Conservation (phyloP, 2,113 vertebrate genomes). For the Tapirus terrestris region DNA sequence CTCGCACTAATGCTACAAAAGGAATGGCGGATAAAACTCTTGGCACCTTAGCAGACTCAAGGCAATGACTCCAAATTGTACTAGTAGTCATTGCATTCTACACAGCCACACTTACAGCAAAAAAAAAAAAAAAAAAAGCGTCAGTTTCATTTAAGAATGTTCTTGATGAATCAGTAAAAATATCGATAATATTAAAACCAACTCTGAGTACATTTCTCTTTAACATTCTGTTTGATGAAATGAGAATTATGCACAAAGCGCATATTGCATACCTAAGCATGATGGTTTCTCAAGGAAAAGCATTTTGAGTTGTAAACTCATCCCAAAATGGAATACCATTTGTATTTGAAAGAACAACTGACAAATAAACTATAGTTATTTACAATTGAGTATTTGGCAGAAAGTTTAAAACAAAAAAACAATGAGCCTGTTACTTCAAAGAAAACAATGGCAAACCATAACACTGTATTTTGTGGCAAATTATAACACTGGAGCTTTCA, state of each 20-base stretch:
- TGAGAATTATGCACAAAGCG: not conserved
- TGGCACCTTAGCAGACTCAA: not conserved
- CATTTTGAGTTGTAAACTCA: not conserved
- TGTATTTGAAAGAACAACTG: not conserved
- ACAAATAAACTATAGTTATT: not conserved
- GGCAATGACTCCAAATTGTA: not conserved
- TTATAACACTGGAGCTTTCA: not conserved
- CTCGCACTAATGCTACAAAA: not conserved
- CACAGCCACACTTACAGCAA: not conserved
- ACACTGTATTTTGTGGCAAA: not conserved
- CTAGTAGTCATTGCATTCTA: not conserved
- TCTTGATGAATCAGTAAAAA: not conserved
- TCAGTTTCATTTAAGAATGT: not conserved
- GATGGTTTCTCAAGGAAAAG: not conserved
- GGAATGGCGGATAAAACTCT: not conserved
- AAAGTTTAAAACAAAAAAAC: not conserved
- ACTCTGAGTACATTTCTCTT: not conserved
- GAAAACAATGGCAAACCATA: not conserved
- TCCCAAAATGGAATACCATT: not conserved
- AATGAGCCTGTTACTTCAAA: not conserved
- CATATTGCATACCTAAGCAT: not conserved
- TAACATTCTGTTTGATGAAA: not conserved
- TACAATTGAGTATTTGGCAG: not conserved
- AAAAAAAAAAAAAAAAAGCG: not conserved
- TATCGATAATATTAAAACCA: conserved; percentile 34